Base-by-base conservation (phyloP, 2,888 invertebrate genomes). In the Nemapogon koenigi region DNA sequence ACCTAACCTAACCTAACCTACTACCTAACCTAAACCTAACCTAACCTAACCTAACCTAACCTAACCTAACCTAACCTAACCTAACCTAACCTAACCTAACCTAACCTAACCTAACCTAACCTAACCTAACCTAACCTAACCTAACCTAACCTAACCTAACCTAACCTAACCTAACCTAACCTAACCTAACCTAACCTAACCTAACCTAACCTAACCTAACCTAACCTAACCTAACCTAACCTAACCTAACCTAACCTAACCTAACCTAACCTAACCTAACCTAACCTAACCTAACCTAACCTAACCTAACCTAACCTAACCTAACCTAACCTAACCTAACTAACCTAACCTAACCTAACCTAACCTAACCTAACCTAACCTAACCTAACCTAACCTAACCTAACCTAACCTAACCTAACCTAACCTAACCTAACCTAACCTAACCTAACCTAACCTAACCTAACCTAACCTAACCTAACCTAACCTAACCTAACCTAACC, bases 151-250 rank as follows among this genome's bases (percentile, higher is more conserved):
- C 22, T 22, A 22, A 22, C 22, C 22, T 22, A 22, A 22, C 22
- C 22, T 22, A 22, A 22, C 22, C 22, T 22, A 22, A 22, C 22
- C 22, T 22, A 22, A 22, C 22, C 22, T 22, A 22, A 22, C 22
- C 22, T 22, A 22, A 22, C 22, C 22, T 22, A 22, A 22, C 22
- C 22, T 22, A 22, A 22, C 22, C 22, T 27, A 27, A 27, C 27
- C 27, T 27, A 27, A 27, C 27, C 27, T 27, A 27, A 27, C 27
- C 27, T 27, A 27, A 27, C 27, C 27, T 27, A 27, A 27, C 27
- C 27, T 27, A 27, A 27, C 27, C 27, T 27, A 27, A 27, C 27
- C 27, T 27, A 27, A 27, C 27, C 27, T 27, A 27, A 27, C 27
- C 27, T 27, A 27, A 27, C 27, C 27, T 27, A 27, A 27, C 27